Evolutionary conservation across 2,113 vertebrate species (phyloP).

Genomic region (Desmodus rotundus): DNA sequence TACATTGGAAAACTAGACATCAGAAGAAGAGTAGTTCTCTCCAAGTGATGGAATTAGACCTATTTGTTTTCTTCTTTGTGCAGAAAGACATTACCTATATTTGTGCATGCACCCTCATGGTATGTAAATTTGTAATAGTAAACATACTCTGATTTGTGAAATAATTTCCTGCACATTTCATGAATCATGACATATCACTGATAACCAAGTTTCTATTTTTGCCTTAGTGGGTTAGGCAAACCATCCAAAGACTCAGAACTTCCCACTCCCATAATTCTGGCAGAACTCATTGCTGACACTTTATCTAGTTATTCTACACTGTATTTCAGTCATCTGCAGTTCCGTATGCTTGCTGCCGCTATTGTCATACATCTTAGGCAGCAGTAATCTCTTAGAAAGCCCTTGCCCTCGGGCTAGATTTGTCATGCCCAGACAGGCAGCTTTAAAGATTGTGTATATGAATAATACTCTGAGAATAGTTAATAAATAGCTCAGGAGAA

Average conservation of each 20-base stretch:
- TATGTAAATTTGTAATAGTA: neutral
- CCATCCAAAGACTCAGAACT: neutral
- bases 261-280: neutral
- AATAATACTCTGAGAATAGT: neutral
- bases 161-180: neutral
- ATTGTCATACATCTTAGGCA: neutral
- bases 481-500: constrained; percentile 12
- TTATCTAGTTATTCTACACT: neutral
- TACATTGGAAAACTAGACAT: neutral
- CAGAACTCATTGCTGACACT: neutral
- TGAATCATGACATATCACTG: neutral
- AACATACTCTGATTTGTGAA: neutral
- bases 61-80: neutral
- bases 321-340: neutral
- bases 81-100: neutral
- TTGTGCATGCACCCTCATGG: neutral
- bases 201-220: neutral
- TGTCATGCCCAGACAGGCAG: neutral
- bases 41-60: neutral
- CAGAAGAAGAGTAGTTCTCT: neutral
- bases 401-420: neutral
- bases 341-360: neutral
- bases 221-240: neutral
- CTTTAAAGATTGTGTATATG: neutral
- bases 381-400: neutral